Percentiles rank a stretch among this genome's conserved stretches.
These are phyloP conservation scores for Exocentrus adspersus DNA, from an alignment of 2,888 invertebrate genomes.

Conservation along the genomic window DNA sequence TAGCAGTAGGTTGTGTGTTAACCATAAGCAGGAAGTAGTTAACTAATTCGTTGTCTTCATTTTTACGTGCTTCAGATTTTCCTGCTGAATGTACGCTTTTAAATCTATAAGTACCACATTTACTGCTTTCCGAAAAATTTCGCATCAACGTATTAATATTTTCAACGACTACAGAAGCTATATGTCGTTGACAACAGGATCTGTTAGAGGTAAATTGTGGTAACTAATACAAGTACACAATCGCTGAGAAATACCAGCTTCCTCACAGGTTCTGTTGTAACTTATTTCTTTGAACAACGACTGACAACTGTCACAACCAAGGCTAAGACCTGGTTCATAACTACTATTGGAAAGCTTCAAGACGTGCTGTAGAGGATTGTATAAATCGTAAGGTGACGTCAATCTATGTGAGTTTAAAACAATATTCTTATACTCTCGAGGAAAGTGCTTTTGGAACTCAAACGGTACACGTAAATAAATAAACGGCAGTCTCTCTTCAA, in stretches of 20 bases:
- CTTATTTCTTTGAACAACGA: constrained; percentile 72
- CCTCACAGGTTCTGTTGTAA: constrained; percentile 73
- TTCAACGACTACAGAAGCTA: background rate
- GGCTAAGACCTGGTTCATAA: constrained; percentile 56
- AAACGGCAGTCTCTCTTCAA: constrained; percentile 84
- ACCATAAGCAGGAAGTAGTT: constrained; percentile 73
- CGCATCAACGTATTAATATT: background rate
- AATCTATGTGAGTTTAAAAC: constrained; percentile 73
- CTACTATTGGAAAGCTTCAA: constrained; percentile 65
- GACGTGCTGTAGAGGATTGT: constrained; percentile 77
- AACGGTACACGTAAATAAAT: constrained; percentile 76
- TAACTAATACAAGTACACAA: constrained; percentile 77
- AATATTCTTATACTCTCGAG: constrained; percentile 68
- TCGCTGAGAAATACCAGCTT: constrained; percentile 74
- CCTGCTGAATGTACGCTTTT: constrained; percentile 48
- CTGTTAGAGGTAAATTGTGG: background rate
- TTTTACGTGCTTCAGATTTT: constrained; percentile 40
- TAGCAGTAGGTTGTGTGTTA: constrained; percentile 71
- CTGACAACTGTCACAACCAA: constrained; percentile 72
- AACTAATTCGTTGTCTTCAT: constrained; percentile 48
- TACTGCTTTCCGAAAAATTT: background rate
- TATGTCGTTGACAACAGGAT: background rate
- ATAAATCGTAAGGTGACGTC: constrained; percentile 82
- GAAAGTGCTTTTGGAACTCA: constrained; percentile 68
- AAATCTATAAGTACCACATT: constrained; percentile 43